These are phyloP conservation scores for Actinernus sp. DNA, from an alignment of 92 coral and sea anemone species.

Conservation along the genomic window DNA sequence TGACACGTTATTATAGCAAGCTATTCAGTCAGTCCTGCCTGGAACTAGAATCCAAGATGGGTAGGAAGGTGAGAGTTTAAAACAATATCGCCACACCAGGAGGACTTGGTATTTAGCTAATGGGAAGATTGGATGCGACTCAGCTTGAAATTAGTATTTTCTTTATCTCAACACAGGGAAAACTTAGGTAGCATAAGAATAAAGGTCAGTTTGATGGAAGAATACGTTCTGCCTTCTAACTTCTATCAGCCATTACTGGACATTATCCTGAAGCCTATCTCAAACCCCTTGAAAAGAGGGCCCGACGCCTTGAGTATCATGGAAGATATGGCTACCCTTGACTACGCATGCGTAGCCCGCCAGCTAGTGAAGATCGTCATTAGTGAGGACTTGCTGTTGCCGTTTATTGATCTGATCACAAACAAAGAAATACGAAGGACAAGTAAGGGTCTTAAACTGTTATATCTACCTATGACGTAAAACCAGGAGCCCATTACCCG, in stretches of 20 bases:
- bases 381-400: constrained; percentile 72
- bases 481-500: too few relatives aligned
- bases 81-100: too few relatives aligned
- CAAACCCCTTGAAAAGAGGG: constrained; percentile 37
- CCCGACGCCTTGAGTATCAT: constrained; percentile 77
- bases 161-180: constrained; percentile 37
- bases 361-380: constrained; percentile 86
- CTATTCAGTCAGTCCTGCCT: too few relatives aligned
- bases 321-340: constrained; percentile 78
- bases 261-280: constrained; percentile 69
- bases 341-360: constrained; percentile 84
- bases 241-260: constrained; percentile 74
- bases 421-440: constrained; percentile 76
- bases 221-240: constrained; percentile 80
- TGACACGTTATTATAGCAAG: too few relatives aligned
- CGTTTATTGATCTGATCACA: constrained; percentile 82
- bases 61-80: too few relatives aligned
- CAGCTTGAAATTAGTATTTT: background rate
- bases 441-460: too few relatives aligned
- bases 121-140: too few relatives aligned
- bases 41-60: too few relatives aligned
- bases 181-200: constrained; percentile 91
- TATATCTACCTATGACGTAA: too few relatives aligned
- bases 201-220: constrained; percentile 84
- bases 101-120: too few relatives aligned